Base-by-base conservation (phyloP, 2,888 invertebrate species). In the Polymixis flavicincta region DNA sequence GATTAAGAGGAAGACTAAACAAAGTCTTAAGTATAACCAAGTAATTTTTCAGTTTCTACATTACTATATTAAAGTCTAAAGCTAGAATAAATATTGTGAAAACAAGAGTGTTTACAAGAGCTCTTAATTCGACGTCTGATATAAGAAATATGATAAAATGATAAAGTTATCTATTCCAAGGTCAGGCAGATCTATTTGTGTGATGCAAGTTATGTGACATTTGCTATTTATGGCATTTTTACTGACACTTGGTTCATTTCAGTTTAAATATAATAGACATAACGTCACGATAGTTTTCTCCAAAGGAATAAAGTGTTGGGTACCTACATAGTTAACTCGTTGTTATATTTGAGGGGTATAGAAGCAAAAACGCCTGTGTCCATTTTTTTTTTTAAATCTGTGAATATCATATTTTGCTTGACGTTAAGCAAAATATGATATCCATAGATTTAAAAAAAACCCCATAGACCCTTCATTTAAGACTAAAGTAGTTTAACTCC, bases 141-240 rank as follows among this genome's bases (percentile, higher is more conserved):
- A 76, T 76, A 73, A 83, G 72, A 85, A 76, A 61, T 66, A 65
- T 65, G 70, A 73, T 66, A 71, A 82, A 55, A 57, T 57, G 84
- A 84, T 82, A 73, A 57, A 64, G 54, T 61, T 73, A 82, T 67
- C 76, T 70, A 67, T 63, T 32, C 48, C 76, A 85, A 81, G 85
- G 82, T 48, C 48, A 60, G 8, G 0, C 28, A 57, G 52, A 76
- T 65, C 54, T 74, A 59, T 61, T 59, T 72, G 55, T 59, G 63
- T 76, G 82, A 28, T 65, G 67, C 70, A 57, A 85, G 45, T 63
- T 54, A 28, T n/a, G 32, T 22, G 32, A n/a, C 13, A 37, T 19
- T 52, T 60, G 80, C 9, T 42, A 59, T 71, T 70, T 55, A 57
- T 55, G 14, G 3, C 17, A 11, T 55, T 37, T 69, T 37, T 60